Evolutionary conservation across 2,797 vertebrate genomes (phyloP).

Genomic region (Schizothorax lantsangensis): DNA sequence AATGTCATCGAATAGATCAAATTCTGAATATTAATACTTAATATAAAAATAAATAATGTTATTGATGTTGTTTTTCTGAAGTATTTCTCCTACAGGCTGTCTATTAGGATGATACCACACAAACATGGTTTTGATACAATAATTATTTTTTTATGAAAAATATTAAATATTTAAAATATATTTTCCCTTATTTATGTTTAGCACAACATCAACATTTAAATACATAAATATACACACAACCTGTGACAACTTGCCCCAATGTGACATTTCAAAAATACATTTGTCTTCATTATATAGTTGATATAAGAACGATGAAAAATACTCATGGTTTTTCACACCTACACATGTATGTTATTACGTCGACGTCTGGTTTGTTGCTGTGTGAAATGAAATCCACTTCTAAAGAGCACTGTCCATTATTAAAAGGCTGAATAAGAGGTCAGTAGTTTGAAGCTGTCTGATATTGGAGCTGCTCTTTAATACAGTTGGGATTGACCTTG

Average conservation of each 20-base stretch:
- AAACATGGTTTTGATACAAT: background rate
- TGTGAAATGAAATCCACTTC: constrained; percentile 15
- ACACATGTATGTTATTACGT: background rate
- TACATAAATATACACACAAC: background rate
- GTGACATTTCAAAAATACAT: background rate
- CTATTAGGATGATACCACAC: background rate
- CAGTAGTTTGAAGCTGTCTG: constrained; percentile 23
- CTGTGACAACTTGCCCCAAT: background rate
- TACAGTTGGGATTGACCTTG: constrained; percentile 57
- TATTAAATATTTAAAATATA: background rate
- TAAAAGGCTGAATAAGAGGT: constrained; percentile 55
- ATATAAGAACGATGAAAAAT: background rate
- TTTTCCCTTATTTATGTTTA: background rate
- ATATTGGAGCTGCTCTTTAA: constrained; percentile 47
- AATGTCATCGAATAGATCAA: background rate
- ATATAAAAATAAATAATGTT: no score
- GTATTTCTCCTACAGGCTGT: background rate
- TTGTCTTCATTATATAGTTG: background rate
- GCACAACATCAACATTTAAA: background rate
- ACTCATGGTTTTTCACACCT: background rate
- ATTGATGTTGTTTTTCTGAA: background rate
- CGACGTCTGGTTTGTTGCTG: background rate
- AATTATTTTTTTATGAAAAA: background rate
- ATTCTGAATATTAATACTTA: background rate
- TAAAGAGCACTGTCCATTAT: constrained; percentile 27